Evolutionary conservation across 2,888 invertebrate species (phyloP), one percentile per base, ranked within the genome.

Genomic region (Luperina nickerlii): DNA sequence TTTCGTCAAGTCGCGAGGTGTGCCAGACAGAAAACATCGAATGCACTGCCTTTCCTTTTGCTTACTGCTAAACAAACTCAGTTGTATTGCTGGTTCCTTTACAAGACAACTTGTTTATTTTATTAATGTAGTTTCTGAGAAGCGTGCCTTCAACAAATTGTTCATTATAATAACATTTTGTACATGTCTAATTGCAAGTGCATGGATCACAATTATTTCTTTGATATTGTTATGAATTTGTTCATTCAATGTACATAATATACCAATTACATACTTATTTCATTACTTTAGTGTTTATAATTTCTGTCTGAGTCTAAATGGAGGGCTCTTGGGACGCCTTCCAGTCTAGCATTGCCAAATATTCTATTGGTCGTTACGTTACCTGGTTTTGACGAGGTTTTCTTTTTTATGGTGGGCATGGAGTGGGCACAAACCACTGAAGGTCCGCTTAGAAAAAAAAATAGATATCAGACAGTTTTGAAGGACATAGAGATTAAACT

Each of bases 71-170:
- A 75, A 83, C 79, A 86, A 80, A 67, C 63, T 74, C 51, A 73
- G 79, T 84, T 80, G 75, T 76, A 76, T 65, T 48, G 48, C 67
- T 69, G n/a, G 69, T 71, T 74, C 42, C 79, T 82, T 82, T 80
- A 70, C 76, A 54, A 85, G 83, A 90, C 83, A 87, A 83, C 77
- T 87, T 93, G 91, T 92, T 92, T 92, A 91, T 88, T 76, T 89
- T 87, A 76, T 79, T n/a, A 32, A 84, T n/a, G 66, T 81, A 87
- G 84, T 90, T 91, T 88, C 84, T 88, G 87, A 86, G 86, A 90
- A 78, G 78, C 67, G 42, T 71, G 70, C 7, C 18, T 66, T 75
- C 5, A 32, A 57, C 20, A 70, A 63, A 32, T 65, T 42, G 20
- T 45, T 74, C n/a, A 42, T 24, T 51, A 11, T 38, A 75, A 38